Evolutionary conservation across 64 coral and sea anemone species (phyloP), one percentile per base, ranked within the genome.

Genomic region (Stylophora pistillata): DNA sequence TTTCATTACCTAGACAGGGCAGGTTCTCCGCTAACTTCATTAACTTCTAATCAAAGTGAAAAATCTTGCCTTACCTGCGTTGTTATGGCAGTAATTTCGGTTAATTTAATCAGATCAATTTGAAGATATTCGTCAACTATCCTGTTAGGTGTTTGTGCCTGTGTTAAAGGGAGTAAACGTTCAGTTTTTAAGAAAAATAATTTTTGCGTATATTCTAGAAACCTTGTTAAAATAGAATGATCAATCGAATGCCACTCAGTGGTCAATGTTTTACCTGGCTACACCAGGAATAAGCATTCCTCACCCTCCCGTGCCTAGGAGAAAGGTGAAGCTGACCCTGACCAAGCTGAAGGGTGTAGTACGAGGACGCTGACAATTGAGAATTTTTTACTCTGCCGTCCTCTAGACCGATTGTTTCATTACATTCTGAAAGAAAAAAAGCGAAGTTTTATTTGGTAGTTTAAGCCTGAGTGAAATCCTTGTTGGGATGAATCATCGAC

Each of bases 331-430:
- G 21, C 59, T 47, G 59, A 55, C 76, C 60, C 13, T 11, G 71
- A 20, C 90, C 90, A 33, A 74, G 81, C 1, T 68, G 55, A 21
- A 81, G 55, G 56, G 13, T 72, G 15, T 78, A 72, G 37, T 78
- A 95, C 9, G 94, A 95, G 3, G 94, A 95, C 15, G 89, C 94
- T 1, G 94, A 88, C 5, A 95, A 61, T 30, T 95, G 94, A 13
- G 78, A 71, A 28, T 95, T 56, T 10, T 56, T 86, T 21, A 95
- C 88, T 16, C 94, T 90, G 9, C 94, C 94, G 74, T 95, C 94
- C 29, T 81, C 72, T 54, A 95, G 33, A 47, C 94, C 94, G 72
- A 95, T 86, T 53, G 89, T 85, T 72, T 86, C 94, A 23, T 91
- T 92, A 66, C 94, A 95, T 30, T 78, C 94, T 95, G 37, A 53